phyloP scores from a whole-genome alignment of 1,140 invertebrate species.

The Rhynchophorus ferrugineus region DNA sequence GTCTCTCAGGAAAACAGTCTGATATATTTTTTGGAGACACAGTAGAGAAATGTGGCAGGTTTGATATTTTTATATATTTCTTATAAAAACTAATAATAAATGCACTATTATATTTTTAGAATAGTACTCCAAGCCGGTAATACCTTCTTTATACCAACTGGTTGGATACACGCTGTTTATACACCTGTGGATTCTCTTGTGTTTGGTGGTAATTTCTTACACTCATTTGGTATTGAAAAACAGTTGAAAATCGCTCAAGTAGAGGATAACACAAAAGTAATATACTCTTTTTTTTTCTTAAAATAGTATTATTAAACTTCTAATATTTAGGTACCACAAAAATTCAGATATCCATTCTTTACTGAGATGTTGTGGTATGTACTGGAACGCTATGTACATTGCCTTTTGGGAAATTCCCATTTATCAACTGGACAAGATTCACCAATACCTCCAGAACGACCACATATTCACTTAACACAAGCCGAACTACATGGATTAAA shows the following conservation, averaged over 20 bases:
- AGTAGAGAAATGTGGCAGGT: constrained; percentile 77
- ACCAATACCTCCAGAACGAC: constrained; percentile 38
- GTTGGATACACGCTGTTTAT: constrained; percentile 98
- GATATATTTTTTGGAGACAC: constrained; percentile 94
- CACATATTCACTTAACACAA: constrained; percentile 68
- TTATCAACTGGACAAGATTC: constrained; percentile 51
- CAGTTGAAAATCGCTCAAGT: constrained; percentile 84
- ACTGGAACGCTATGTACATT: constrained; percentile 84
- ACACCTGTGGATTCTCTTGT: constrained; percentile 93
- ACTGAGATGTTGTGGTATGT: constrained; percentile 98
- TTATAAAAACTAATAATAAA: neutral
- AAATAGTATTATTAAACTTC: neutral
- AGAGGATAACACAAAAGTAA: constrained; percentile 85
- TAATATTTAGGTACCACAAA: constrained; percentile 73
- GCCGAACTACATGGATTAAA: constrained; percentile 85
- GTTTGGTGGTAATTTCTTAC: constrained; percentile 97
- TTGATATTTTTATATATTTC: neutral
- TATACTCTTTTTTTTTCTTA: neutral
- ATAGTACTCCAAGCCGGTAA: constrained; percentile 70
- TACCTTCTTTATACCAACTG: constrained; percentile 94
- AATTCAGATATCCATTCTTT: constrained; percentile 96
- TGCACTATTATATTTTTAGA: constrained; percentile 40
- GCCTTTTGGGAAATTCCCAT: constrained; percentile 76
- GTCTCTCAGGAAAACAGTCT: constrained; percentile 87
- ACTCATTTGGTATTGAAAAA: constrained; percentile 84